Conservation (phyloP, 1,140 invertebrate species). For the fruit fly (Drosophila melanogaster) region Release_6_plus_ISO1_MT NT_037436.4:13591501-13592000, state of each 20-base stretch:
- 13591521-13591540: conserved; percentile 53
- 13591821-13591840: conserved; percentile 5
- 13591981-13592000: conserved; percentile 14
- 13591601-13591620: conserved; percentile 71
- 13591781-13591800: conserved; percentile 83
- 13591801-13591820: conserved; percentile 44
- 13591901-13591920: conserved; percentile 77
- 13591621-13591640: conserved; percentile 81
- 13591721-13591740: conserved; percentile 43
- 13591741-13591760: conserved; percentile 54
- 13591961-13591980: conserved; percentile 54
- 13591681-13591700: conserved; percentile 78
- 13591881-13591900: conserved; percentile 53
- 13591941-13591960: conserved; percentile 79
- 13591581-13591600: conserved; percentile 72
- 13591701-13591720: conserved; percentile 52
- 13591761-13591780: conserved; percentile 8
- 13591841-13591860: conserved; percentile 21
- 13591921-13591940: conserved; percentile 79
- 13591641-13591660: conserved; percentile 64
- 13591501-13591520: conserved; percentile 80
- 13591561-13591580: conserved; percentile 49
- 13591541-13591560: background rate
- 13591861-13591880: conserved; percentile 15
- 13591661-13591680: conserved; percentile 83